These are phyloP conservation scores for Lepilemur septentrionalis DNA, from an alignment of 2,797 vertebrate genomes.

Conservation along the genomic window DNA sequence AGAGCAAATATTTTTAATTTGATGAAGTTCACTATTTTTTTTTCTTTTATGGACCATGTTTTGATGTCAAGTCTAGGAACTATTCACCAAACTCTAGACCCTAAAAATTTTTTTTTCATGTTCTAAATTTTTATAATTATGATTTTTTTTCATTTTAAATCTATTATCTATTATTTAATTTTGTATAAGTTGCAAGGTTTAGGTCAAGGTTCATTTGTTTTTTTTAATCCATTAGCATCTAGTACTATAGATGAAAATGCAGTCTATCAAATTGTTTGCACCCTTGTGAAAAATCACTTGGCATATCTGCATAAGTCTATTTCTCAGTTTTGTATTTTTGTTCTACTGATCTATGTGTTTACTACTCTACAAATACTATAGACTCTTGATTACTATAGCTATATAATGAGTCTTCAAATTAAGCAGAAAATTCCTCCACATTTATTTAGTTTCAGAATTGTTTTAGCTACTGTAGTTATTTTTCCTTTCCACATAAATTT, in stretches of 20 bases:
- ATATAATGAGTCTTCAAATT: neutral
- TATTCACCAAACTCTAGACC: neutral
- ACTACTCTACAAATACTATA: neutral
- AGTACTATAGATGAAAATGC: neutral
- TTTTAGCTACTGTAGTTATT: neutral
- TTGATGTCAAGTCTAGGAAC: neutral
- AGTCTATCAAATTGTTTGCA: neutral
- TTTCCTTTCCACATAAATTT: neutral
- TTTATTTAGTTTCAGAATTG: neutral
- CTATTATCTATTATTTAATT: neutral
- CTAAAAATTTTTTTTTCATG: neutral
- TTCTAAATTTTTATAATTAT: neutral
- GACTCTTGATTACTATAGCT: neutral
- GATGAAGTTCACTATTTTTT: neutral
- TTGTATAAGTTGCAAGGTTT: neutral
- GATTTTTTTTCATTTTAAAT: neutral
- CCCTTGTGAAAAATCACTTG: neutral
- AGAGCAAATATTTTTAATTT: neutral
- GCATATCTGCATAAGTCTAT: neutral
- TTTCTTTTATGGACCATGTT: neutral
- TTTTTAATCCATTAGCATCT: neutral
- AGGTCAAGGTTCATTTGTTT: neutral
- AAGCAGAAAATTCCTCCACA: neutral
- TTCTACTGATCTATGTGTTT: neutral
- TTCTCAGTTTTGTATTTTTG: neutral